Evolutionary conservation across 2,797 vertebrate genomes (phyloP), one percentile per base, ranked within the genome.

Genomic region (Sebastes matsubarae): DNA sequence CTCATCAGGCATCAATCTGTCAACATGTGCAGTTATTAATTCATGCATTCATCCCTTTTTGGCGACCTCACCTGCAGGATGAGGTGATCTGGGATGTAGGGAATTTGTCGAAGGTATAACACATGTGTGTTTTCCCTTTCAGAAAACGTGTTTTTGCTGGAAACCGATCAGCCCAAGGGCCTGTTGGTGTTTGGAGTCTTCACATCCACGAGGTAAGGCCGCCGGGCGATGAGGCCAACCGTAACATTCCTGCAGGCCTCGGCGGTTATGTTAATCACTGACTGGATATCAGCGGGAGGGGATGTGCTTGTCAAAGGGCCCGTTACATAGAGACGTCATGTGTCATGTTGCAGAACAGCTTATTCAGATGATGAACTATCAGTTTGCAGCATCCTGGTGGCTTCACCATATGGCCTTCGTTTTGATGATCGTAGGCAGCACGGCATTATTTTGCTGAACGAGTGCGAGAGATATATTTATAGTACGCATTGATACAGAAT

Each of bases 131-230:
- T 80, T 92, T 71, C 63, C 36, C 36, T 69, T 94, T 42, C 94
- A 99, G 98, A 99, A 95, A 99, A 97, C 84, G 96, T 99, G 63
- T 99, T 99, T 97, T 95, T 99, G 79, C 94, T 99, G 92, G 98
- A 99, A 93, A 96, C 95, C 0, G 98, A 99, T 81, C 97, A 97
- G 68, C 98, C 98, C 52, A 97, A 98, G 88, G 96, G 96, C 72
- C 97, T 97, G 0, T 90, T 98, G 63, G 95, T 99, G 66, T 99
- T 98, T 88, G 98, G 98, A 81, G 96, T 99, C 93, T 99, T 99
- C 94, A 97, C 97, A 55, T 99, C 98, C 70, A 99, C 98, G 46
- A 99, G 98, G 98, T 99, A 96, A 89, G 89, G 29, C 20, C 30
- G n/a, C 14, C 20, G n/a, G 16, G 16, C 12, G 7, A 3, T 1